phyloP scores from a whole-genome alignment of 1,140 invertebrate genomes.

The Zaprionus taronus region DNA sequence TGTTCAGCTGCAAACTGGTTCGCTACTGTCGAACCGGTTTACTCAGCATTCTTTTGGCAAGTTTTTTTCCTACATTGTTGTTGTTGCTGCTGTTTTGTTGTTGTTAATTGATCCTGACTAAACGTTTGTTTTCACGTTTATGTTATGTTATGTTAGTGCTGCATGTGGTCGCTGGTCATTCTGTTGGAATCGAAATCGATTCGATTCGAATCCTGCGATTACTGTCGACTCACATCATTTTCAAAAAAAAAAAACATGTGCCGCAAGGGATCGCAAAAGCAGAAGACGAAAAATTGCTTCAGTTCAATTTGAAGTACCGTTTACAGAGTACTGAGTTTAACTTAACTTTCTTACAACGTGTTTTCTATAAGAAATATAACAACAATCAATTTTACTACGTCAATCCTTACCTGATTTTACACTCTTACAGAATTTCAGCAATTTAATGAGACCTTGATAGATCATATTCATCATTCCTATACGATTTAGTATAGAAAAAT shows the following conservation, averaged over 20 bases:
- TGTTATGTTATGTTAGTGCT: constrained; percentile 23
- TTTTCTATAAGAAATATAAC: no score
- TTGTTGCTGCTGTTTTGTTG: constrained; percentile 20
- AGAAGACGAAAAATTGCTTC: neutral
- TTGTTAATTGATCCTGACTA: constrained; percentile 72
- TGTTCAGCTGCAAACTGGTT: constrained; percentile 75
- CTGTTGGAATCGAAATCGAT: neutral
- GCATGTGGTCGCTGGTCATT: constrained; percentile 9
- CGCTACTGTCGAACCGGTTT: constrained; percentile 11
- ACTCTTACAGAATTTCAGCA: no score
- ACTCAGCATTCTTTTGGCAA: constrained; percentile 3
- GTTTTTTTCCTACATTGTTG: neutral
- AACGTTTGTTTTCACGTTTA: constrained; percentile 60
- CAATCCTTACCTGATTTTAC: no score
- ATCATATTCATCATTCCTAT: no score
- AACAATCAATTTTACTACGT: no score
- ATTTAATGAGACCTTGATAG: no score
- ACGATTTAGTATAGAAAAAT: no score
- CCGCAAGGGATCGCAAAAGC: neutral
- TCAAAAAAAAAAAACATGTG: neutral
- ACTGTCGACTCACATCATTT: constrained; percentile 2
- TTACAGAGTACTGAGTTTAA: neutral
- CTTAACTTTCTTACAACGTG: no score
- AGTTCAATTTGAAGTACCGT: neutral
- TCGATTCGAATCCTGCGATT: constrained; percentile 2